These are phyloP conservation scores for Pristionchus mayeri DNA, from an alignment of 2,888 invertebrate species.

Conservation along the genomic window DNA sequence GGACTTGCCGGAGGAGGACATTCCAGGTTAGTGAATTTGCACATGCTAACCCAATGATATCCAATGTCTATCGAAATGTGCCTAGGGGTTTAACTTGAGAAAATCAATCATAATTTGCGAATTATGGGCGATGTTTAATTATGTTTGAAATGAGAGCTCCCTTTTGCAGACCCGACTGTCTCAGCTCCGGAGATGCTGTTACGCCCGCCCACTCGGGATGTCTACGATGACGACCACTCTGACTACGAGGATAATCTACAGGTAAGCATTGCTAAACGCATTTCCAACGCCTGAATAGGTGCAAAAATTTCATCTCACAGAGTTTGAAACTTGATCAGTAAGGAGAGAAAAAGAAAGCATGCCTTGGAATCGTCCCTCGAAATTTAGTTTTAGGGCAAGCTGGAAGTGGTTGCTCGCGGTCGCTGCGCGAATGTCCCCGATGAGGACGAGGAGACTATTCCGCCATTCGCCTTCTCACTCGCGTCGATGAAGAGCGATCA, in stretches of 20 bases:
- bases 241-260: conserved; percentile 49
- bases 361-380: no score
- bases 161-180: not conserved
- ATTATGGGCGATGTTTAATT: no score
- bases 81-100: no score
- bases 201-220: not conserved
- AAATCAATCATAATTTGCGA: no score
- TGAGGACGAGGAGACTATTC: conserved; percentile 4
- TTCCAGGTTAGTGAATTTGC: not conserved
- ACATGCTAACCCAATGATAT: no score
- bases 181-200: not conserved
- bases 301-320: no score
- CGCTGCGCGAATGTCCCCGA: not conserved
- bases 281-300: no score
- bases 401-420: conserved; percentile 7
- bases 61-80: no score
- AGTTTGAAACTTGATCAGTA: no score
- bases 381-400: not conserved
- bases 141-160: not conserved
- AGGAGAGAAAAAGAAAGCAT: no score
- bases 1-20: not conserved
- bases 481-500: not conserved
- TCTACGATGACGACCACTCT: conserved; percentile 37
- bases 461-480: conserved; percentile 36
- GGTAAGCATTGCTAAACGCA: no score